phyloP scores from a whole-genome alignment of 2,888 invertebrate species.

The Tricholauxania praeusta region DNA sequence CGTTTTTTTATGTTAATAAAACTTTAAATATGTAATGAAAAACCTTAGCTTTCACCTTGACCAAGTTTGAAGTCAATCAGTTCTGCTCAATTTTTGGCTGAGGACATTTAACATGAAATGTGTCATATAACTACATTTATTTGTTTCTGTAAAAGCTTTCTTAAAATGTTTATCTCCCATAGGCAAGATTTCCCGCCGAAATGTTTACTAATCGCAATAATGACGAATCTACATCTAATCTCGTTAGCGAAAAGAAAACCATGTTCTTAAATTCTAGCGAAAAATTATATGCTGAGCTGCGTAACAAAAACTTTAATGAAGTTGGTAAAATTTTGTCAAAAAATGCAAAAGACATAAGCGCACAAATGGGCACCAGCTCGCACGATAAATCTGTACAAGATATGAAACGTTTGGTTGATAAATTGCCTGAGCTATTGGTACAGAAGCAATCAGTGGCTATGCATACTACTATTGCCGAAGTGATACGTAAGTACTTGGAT shows the following conservation, averaged over 20 bases:
- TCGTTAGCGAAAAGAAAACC: conserved; percentile 74
- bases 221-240: conserved; percentile 55
- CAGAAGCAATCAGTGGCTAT: conserved; percentile 87
- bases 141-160: too few relatives aligned
- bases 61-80: too few relatives aligned
- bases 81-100: too few relatives aligned
- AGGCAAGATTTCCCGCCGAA: conserved; percentile 80
- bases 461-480: conserved; percentile 94
- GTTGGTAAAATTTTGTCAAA: conserved; percentile 87
- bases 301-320: conserved; percentile 94
- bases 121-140: too few relatives aligned
- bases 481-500: conserved; percentile 87
- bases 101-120: too few relatives aligned
- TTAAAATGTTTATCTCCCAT: too few relatives aligned
- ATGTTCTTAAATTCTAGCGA: conserved; percentile 91
- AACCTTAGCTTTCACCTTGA: too few relatives aligned
- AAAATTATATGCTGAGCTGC: conserved; percentile 87
- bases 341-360: conserved; percentile 87
- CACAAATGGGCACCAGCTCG: conserved; percentile 86
- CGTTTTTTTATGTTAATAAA: too few relatives aligned
- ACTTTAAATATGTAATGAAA: too few relatives aligned
- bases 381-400: conserved; percentile 92
- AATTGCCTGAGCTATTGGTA: conserved; percentile 87
- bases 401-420: conserved; percentile 92
- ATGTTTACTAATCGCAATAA: conserved; percentile 80